Evolutionary conservation across 1,140 invertebrate species (phyloP).

Genomic region (Drosophila serrata): DNA sequence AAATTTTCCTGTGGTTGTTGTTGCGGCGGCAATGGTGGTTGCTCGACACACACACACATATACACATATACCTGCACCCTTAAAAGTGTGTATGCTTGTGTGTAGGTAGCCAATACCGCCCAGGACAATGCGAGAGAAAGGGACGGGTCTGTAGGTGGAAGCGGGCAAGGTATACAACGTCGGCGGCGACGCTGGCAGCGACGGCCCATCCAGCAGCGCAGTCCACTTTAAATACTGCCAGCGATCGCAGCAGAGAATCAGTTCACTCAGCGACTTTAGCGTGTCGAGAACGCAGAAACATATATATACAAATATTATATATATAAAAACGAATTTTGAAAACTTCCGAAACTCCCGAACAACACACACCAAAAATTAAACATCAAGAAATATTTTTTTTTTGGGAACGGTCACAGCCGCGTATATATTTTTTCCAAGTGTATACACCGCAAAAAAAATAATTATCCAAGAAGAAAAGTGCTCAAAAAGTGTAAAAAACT

Average conservation of each 20-base stretch:
- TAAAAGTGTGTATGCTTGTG: slow-evolving; percentile 24
- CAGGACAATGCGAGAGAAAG: slow-evolving; percentile 27
- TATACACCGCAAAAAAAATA: neutral
- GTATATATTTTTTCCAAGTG: slow-evolving; percentile 7
- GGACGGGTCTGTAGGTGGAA: neutral
- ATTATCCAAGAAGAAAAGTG: neutral
- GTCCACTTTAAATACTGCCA: slow-evolving; percentile 85
- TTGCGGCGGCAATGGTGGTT: slow-evolving; percentile 85
- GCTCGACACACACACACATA: slow-evolving; percentile 72
- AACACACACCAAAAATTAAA: too few species aligned
- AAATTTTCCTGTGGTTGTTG: slow-evolving; percentile 85
- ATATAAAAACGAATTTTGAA: slow-evolving; percentile 2
- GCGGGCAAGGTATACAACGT: slow-evolving; percentile 21
- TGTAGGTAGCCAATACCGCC: slow-evolving; percentile 71
- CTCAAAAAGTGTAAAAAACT: neutral
- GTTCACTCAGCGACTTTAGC: slow-evolving; percentile 85
- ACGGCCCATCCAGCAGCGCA: slow-evolving; percentile 61
- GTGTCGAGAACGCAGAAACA: slow-evolving; percentile 75
- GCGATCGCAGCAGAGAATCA: slow-evolving; percentile 85
- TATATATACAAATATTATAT: neutral
- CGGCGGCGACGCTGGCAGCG: slow-evolving; percentile 40
- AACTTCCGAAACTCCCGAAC: too few species aligned
- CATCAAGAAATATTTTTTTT: slow-evolving; percentile 4
- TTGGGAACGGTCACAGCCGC: neutral
- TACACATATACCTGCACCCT: slow-evolving; percentile 36